Base-by-base conservation (phyloP, 2,888 invertebrate genomes). In the Syrphus vitripennis region DNA sequence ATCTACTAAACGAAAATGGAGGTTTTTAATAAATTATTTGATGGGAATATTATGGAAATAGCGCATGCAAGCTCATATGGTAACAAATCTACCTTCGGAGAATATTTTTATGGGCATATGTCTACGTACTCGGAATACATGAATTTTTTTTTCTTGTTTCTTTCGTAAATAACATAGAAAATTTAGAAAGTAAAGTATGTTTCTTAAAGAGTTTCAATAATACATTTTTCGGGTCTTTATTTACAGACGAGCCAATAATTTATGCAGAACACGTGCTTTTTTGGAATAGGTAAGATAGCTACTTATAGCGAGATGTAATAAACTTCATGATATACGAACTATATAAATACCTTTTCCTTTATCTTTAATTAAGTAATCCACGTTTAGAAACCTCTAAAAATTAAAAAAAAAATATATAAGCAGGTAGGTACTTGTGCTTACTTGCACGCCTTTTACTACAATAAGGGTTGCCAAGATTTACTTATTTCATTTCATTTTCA, bases 311-410 rank as follows among this genome's bases (percentile, higher is more conserved):
- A 76, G 59, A 67, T 74, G 61, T 77, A 86, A 81, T 86, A 81
- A 86, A 86, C 67, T 77, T 71, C 6, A 65, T 45, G 45, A 45
- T 65, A 45, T 19, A 65, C 55, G 76, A 55, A 55, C 55, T 72
- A 77, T 72, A 77, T 81, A 86, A 81, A 82, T 76, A n/a, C 9
- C 24, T 10, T 59, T 40, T 24, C 31, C 24, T 31, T 86, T 77
- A 77, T 81, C 84, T 86, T 86, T 81, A 86, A 86, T 86, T 86
- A 86, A 81, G 84, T 69, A 72, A 81, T 55, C 72, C 61, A 81
- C 75, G 65, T 71, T 63, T 63, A 24, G 26, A 14, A 59, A 26
- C 16, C 5, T 26, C 9, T 4, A 72, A 76, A 71, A 70, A 80
- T 76, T 71, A 80, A 63, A 16, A 42, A 59, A 26, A 26, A 16